A percentile compares a stretch with the other conserved stretches of the same genome.
Evolutionary conservation across 2,888 invertebrate genomes (phyloP).

Genomic region (Quadroppia sp.): DNA sequence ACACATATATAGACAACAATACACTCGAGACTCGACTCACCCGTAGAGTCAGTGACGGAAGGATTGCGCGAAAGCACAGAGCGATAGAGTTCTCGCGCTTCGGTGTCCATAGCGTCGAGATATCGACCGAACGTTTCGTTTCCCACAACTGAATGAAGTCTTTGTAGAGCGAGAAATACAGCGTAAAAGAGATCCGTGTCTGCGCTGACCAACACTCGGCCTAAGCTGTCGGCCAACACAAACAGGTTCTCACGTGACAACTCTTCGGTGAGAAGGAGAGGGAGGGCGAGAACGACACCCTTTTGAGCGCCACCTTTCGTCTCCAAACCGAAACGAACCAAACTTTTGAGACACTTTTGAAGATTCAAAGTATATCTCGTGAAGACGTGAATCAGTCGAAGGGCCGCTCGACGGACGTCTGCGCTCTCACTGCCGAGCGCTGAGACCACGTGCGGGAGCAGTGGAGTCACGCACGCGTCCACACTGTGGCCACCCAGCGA

Average conservation of each 20-base stretch:
- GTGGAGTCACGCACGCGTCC: constrained; percentile 20
- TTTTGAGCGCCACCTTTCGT: constrained; percentile 52
- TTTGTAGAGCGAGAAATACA: constrained; percentile 52
- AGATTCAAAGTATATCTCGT: constrained; percentile 54
- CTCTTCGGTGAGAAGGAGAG: constrained; percentile 54
- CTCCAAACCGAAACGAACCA: constrained; percentile 54
- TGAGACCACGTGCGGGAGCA: not conserved
- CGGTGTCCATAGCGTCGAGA: constrained; percentile 44
- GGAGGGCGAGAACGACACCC: constrained; percentile 53
- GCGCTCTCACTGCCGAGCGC: not conserved
- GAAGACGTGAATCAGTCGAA: constrained; percentile 55
- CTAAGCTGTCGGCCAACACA: constrained; percentile 47
- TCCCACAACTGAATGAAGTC: constrained; percentile 53
- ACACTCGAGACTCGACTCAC: too few species aligned
- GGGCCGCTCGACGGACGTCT: constrained; percentile 50
- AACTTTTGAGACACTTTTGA: constrained; percentile 52
- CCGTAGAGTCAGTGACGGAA: not conserved
- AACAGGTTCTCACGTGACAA: constrained; percentile 53
- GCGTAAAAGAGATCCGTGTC: constrained; percentile 50
- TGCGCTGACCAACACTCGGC: constrained; percentile 46
- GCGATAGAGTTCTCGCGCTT: constrained; percentile 45
- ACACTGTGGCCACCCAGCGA: constrained; percentile 28
- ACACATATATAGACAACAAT: too few species aligned
- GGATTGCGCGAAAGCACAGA: constrained; percentile 43
- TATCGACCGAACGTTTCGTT: constrained; percentile 51